Conservation (phyloP, 2,113 vertebrate species). For the Aegithalos caudatus region DNA sequence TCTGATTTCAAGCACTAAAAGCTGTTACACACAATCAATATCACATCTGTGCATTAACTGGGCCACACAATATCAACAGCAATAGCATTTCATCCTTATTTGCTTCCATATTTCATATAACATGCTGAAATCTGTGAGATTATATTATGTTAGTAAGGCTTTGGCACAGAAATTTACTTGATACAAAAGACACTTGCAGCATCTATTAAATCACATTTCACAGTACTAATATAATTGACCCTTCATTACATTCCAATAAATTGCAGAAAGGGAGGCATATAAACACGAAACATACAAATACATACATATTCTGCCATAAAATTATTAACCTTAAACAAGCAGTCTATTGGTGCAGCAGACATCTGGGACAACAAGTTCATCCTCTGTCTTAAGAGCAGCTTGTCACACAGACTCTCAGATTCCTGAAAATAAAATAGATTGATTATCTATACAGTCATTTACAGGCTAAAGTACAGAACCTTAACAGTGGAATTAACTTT, state of each 20-base stretch:
- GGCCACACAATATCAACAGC: neutral
- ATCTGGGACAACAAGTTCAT: conserved; percentile 89
- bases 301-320: neutral
- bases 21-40: neutral
- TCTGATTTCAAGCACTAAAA: neutral
- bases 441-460: neutral
- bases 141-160: neutral
- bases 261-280: neutral
- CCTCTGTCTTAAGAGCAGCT: conserved; percentile 82
- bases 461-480: neutral
- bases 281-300: neutral
- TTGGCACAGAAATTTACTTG: neutral
- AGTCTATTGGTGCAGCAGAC: conserved; percentile 82
- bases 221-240: neutral
- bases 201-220: neutral
- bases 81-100: neutral
- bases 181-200: neutral
- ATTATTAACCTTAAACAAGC: conserved; percentile 86
- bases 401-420: conserved; percentile 79
- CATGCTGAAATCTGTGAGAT: fast-evolving
- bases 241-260: neutral
- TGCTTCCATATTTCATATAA: neutral
- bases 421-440: conserved; percentile 69
- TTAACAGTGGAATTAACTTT: neutral
- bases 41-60: neutral